Evolutionary conservation across 2,797 vertebrate species (phyloP).

Genomic region (Sebastes flavidus): DNA sequence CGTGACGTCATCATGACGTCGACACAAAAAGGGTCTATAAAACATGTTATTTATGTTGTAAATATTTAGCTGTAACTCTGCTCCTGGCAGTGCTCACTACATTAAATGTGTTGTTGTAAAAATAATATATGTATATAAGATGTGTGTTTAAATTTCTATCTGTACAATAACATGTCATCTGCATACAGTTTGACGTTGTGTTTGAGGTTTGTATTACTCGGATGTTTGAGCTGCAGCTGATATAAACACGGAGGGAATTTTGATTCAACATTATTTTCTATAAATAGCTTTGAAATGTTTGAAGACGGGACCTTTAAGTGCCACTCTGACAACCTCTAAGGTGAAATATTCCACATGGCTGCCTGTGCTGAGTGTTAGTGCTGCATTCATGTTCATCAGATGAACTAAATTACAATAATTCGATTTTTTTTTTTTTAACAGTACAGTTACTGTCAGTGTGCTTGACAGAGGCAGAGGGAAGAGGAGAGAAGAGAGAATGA

Average conservation of each 20-base stretch:
- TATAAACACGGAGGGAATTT: not conserved
- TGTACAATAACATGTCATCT: not conserved
- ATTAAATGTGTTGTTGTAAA: not conserved
- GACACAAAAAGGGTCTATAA: not conserved
- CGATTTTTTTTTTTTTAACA: not conserved
- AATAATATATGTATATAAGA: not conserved
- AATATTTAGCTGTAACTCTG: not conserved
- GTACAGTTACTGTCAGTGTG: conserved; percentile 26
- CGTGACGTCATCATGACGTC: too few species aligned
- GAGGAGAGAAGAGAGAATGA: not conserved
- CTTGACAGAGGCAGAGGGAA: not conserved
- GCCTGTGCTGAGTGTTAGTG: conserved; percentile 35
- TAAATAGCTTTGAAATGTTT: not conserved
- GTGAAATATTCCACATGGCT: not conserved
- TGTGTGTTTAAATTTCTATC: not conserved
- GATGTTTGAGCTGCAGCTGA: not conserved
- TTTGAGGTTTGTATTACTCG: not conserved
- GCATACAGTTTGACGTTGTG: not conserved
- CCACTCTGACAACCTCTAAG: not conserved
- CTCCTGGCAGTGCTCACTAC: not conserved
- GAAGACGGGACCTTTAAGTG: conserved; percentile 10
- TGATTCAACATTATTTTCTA: not conserved
- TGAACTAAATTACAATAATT: conserved; percentile 32
- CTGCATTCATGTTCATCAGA: conserved; percentile 36
- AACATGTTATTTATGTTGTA: not conserved